Evolutionary conservation across 2,797 vertebrate genomes (phyloP), one percentile per base, ranked within the genome.

Genomic region (Muraenolepis orangiensis): DNA sequence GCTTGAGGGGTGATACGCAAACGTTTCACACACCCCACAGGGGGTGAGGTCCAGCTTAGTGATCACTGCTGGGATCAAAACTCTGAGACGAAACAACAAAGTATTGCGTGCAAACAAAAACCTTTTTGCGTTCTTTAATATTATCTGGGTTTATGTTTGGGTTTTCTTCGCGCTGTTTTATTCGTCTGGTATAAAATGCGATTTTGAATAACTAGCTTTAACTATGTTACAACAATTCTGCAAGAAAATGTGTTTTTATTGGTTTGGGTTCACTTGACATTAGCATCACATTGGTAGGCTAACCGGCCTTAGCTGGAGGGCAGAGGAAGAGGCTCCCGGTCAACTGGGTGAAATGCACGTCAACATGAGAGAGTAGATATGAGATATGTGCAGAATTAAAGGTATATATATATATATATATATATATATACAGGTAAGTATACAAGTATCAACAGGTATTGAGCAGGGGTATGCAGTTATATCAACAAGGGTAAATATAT

Each of bases 1-100:
- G 11, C 28, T 72, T 78, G 82, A 87, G 70, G 31, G n/a, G 23
- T 23, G 18, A 67, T 67, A 31, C 28, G 6, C 57, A 26, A 11
- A 26, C 57, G 57, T 26, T 61, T 61, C 51, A 23, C n/a, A 26
- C 8, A 23, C n/a, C 10, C 8, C 26, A n/a, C 51, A 26, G 51
- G 32, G 32, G 51, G n/a, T 12, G 8, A 7, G 6, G 46, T 6
- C 14, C 42, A 6, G 46, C 18, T 8, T 6, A 26, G n/a, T 26
- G 51, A 7, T 61, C n/a, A 13, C 51, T 51, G n/a, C 26, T 64
- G 26, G 11, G 57, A 64, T 64, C 23, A 23, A 64, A 64, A 64
- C 12, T 46, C 51, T 10, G 20, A 57, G 16, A 18, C 51, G 2
- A n/a, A 57, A 57, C 23, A 57, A 57, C 51, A 23, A 57, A 57